Percentiles rank a stretch among this genome's conserved stretches.
Evolutionary conservation across 2,113 vertebrate genomes (phyloP).

Genomic region (Tetrao urogallus): DNA sequence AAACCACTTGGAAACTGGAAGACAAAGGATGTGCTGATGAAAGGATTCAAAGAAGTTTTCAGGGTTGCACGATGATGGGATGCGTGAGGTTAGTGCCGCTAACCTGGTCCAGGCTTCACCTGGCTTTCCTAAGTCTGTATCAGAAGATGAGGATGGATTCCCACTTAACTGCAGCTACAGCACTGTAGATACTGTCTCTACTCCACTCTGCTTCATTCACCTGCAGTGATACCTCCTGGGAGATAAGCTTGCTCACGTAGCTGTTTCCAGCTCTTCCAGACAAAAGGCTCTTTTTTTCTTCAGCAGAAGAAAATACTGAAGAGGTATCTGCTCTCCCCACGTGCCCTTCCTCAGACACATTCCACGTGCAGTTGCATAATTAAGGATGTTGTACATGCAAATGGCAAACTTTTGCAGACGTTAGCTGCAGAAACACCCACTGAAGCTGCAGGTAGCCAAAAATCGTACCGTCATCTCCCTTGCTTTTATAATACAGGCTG

Average conservation of each 20-base stretch:
- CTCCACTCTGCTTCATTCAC: not conserved
- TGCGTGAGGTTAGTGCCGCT: not conserved
- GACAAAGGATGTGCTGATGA: not conserved
- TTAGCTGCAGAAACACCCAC: not conserved
- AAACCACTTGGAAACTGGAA: not conserved
- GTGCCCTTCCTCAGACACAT: accelerated
- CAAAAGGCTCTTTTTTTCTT: not conserved
- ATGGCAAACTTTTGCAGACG: not conserved
- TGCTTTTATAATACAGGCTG: not conserved
- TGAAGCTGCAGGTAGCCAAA: not conserved
- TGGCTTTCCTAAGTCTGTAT: not conserved
- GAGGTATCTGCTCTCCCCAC: not conserved
- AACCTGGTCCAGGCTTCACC: not conserved
- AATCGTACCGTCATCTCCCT: not conserved
- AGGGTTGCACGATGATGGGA: not conserved
- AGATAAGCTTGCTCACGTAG: not conserved
- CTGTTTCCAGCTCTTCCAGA: not conserved
- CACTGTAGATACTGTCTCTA: not conserved
- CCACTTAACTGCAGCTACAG: not conserved
- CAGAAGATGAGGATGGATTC: not conserved
- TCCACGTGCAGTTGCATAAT: not conserved
- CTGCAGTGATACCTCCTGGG: not conserved
- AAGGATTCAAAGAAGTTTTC: accelerated
- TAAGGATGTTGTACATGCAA: not conserved
- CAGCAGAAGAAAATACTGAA: accelerated